phyloP scores from a whole-genome alignment of 2,888 invertebrate genomes.

The Caenorhabditis macrosperma region DNA sequence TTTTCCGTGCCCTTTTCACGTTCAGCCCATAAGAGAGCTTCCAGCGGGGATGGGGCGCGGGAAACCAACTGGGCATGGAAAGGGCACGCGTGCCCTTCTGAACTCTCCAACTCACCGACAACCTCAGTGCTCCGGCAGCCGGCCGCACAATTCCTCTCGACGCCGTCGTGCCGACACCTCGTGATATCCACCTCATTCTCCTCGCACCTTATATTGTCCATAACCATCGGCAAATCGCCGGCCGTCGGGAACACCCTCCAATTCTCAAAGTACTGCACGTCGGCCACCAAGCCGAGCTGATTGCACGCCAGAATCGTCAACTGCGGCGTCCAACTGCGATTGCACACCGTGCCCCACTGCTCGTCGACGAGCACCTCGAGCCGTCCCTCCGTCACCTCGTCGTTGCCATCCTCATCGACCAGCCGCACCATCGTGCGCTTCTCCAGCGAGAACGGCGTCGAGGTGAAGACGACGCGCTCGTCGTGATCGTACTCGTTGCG shows the following conservation, averaged over 20 bases:
- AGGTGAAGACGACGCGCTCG: slow-evolving; percentile 75
- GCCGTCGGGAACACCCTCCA: slow-evolving; percentile 77
- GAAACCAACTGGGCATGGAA: no score
- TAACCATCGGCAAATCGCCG: slow-evolving; percentile 80
- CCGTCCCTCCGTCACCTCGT: slow-evolving; percentile 86
- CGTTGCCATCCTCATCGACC: slow-evolving; percentile 77
- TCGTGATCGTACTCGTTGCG: slow-evolving; percentile 71
- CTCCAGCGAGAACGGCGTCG: slow-evolving; percentile 67
- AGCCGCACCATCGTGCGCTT: slow-evolving; percentile 72
- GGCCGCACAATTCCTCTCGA: slow-evolving; percentile 84
- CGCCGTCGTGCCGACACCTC: slow-evolving; percentile 86
- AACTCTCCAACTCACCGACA: slow-evolving; percentile 81
- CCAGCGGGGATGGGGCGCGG: no score
- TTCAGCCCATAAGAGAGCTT: no score
- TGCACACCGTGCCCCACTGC: slow-evolving; percentile 97
- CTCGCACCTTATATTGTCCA: slow-evolving; percentile 90
- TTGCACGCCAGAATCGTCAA: slow-evolving; percentile 95
- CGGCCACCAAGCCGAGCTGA: slow-evolving; percentile 92
- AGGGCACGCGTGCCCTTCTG: no score
- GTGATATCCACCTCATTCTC: slow-evolving; percentile 87
- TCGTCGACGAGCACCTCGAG: slow-evolving; percentile 87
- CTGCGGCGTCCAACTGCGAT: slow-evolving; percentile 93
- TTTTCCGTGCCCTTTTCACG: no score
- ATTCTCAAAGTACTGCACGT: slow-evolving; percentile 88
- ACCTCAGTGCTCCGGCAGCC: slow-evolving; percentile 81